A percentile compares a stretch with the other conserved stretches of the same genome.
phyloP scores from a whole-genome alignment of 1,140 invertebrate species.

The Sweltsa coloradensis region DNA sequence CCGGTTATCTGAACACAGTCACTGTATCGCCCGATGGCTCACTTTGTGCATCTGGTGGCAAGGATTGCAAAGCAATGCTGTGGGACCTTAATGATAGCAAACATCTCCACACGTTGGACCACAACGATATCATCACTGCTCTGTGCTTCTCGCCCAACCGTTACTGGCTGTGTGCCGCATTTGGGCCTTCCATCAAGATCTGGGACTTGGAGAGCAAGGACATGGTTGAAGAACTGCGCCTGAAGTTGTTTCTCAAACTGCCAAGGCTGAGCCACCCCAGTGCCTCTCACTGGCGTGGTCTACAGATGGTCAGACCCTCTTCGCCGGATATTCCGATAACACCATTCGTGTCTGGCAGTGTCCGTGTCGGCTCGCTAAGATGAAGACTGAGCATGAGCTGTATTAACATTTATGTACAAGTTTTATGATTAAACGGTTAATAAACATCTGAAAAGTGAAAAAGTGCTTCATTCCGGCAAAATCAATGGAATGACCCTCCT shows the following conservation, averaged over 20 bases:
- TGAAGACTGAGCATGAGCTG: too few relatives aligned
- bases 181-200: slow-evolving; percentile 96
- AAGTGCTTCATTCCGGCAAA: too few relatives aligned
- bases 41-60: slow-evolving; percentile 97
- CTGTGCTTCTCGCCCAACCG: slow-evolving; percentile 98
- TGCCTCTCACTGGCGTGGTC: slow-evolving; percentile 98
- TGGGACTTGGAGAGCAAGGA: slow-evolving; percentile 99
- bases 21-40: slow-evolving; percentile 99
- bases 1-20: slow-evolving; percentile 95
- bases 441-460: too few relatives aligned
- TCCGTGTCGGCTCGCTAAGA: too few relatives aligned
- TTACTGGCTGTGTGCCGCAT: slow-evolving; percentile 99
- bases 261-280: slow-evolving; percentile 72
- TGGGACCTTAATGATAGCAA: slow-evolving; percentile 99
- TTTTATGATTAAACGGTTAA: too few relatives aligned
- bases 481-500: too few relatives aligned
- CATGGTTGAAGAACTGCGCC: slow-evolving; percentile 95
- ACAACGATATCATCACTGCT: slow-evolving; percentile 96
- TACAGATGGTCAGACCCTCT: slow-evolving; percentile 95
- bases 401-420: too few relatives aligned
- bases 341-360: slow-evolving; percentile 97
- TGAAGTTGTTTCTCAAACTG: slow-evolving; percentile 72
- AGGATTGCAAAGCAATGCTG: slow-evolving; percentile 90
- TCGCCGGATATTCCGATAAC: slow-evolving; percentile 98
- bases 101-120: slow-evolving; percentile 96